Evolutionary conservation across 64 coral and sea anemone species (phyloP), one percentile per base, ranked within the genome.

Genomic region (Pachyseris speciosa): DNA sequence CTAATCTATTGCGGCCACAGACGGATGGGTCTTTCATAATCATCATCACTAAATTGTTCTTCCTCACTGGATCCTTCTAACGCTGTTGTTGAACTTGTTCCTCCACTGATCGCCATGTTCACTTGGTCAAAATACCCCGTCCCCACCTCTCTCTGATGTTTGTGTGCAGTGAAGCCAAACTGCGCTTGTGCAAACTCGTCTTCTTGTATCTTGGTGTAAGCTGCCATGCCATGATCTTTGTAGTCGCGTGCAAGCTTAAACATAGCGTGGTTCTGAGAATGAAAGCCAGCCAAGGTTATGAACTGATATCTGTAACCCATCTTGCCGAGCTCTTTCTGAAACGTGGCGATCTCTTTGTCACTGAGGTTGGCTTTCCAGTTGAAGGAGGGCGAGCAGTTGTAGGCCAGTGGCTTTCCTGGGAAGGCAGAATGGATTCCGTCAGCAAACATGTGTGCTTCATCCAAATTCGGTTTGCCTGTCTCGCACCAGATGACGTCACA

Each of bases 281-380:
- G 94, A 36, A 95, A 95, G 17, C 94, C 94, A 40, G 94, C 94
- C 73, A 95, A 63, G 39, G 94, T 95, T 8, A 95, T 89, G 51
- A 95, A 95, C 40, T 95, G 94, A 61, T 87, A 95, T 69, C 84
- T 90, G 83, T 95, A 95, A 8, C 94, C 94, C 83, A 95, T 76
- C 30, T 69, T 86, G 59, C 94, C 94, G 4, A 95, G 83, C 87
- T 74, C 94, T 65, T 83, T 91, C 65, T 95, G 94, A 87, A 95
- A 95, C 19, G 79, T 55, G 7, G 81, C 89, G 9, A 95, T 95
- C 44, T 95, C 94, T 13, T 25, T 84, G 78, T 95, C 94, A 31
- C 75, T 74, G 32, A 95, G 89, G 64, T 95, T 95, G 31, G 94
- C 94, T 72, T 87, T 95, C 94, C 94, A 95, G 94, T 95, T 95